These are phyloP conservation scores for Rhinolophus ferrumequinum DNA, from an alignment of 2,113 vertebrate species.

Conservation along the genomic window DNA sequence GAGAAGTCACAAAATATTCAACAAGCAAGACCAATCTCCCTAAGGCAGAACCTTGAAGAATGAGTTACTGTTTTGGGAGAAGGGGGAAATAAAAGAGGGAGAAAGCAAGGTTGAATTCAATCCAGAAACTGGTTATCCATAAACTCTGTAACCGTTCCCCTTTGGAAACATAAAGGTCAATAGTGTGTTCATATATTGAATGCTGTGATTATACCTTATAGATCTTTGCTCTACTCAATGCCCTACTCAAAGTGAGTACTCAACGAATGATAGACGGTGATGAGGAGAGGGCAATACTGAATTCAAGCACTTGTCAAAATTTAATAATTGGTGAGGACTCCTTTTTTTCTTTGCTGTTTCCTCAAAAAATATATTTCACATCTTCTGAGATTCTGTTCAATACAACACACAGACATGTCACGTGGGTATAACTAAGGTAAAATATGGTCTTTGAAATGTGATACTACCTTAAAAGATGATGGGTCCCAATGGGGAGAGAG, in stretches of 20 bases:
- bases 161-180: not conserved
- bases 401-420: not conserved
- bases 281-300: not conserved
- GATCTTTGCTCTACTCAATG: constrained; percentile 43
- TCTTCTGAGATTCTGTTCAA: constrained; percentile 19
- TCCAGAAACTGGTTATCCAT: constrained; percentile 11
- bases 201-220: not conserved
- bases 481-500: not conserved
- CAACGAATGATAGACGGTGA: not conserved
- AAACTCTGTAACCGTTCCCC: constrained; percentile 20
- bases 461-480: constrained; percentile 29
- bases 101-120: constrained; percentile 6
- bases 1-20: not conserved
- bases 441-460: constrained; percentile 40
- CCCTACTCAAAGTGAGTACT: not conserved
- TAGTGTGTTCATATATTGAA: not conserved
- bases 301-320: constrained; percentile 4
- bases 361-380: constrained; percentile 2
- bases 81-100: not conserved
- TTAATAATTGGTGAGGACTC: not conserved
- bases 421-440: not conserved
- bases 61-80: not conserved
- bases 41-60: constrained; percentile 6
- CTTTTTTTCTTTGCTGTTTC: not conserved
- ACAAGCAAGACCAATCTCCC: not conserved